Evolutionary conservation across 2,888 invertebrate genomes (phyloP).

Genomic region (Anaspis maculata): DNA sequence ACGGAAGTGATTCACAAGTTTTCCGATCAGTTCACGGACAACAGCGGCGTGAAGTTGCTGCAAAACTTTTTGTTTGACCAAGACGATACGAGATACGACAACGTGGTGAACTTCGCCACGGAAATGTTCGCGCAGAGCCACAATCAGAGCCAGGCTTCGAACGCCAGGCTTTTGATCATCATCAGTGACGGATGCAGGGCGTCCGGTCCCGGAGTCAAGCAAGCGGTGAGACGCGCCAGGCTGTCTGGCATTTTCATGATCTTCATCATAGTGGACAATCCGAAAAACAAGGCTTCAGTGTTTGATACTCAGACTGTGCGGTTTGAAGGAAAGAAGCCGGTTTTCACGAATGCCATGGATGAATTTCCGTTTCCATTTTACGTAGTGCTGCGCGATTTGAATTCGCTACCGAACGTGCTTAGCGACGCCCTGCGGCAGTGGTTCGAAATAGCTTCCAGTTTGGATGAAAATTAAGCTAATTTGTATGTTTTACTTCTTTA

Average conservation of each 20-base stretch:
- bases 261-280: constrained; percentile 93
- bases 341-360: constrained; percentile 82
- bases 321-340: constrained; percentile 51
- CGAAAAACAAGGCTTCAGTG: constrained; percentile 86
- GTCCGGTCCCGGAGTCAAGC: constrained; percentile 78
- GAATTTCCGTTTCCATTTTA: constrained; percentile 98
- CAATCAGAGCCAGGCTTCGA: constrained; percentile 45
- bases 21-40: constrained; percentile 77
- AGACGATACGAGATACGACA: constrained; percentile 78
- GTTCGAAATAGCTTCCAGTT: constrained; percentile 88
- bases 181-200: constrained; percentile 94
- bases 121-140: constrained; percentile 52
- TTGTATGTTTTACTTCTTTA: too few species aligned
- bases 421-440: constrained; percentile 96
- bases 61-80: constrained; percentile 83
- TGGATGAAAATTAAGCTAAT: constrained; percentile 25
- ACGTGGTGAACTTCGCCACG: constrained; percentile 71
- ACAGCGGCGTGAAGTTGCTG: constrained; percentile 73
- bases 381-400: constrained; percentile 83
- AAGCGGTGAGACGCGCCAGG: constrained; percentile 72
- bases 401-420: constrained; percentile 78
- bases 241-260: constrained; percentile 84
- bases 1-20: constrained; percentile 83
- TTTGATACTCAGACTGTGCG: constrained; percentile 78
- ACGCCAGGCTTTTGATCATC: constrained; percentile 81